phyloP scores from a whole-genome alignment of 1,140 invertebrate genomes.

The Brachionus plicatilis region DNA sequence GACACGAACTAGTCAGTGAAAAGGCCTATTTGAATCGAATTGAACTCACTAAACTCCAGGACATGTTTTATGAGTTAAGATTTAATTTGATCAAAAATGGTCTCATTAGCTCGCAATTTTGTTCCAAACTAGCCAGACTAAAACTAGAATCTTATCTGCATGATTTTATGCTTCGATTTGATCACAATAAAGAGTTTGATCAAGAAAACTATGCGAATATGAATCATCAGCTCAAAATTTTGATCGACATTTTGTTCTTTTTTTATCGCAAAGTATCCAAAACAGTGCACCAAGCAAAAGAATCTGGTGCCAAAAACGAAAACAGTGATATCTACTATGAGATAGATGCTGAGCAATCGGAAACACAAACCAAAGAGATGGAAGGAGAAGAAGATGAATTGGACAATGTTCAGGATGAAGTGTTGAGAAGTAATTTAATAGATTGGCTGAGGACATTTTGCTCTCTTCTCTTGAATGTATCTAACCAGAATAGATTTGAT shows the following conservation, averaged over 20 bases:
- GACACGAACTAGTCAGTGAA: slow-evolving; percentile 23
- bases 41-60: slow-evolving; percentile 14
- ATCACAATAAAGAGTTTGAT: background rate
- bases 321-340: slow-evolving; percentile 15
- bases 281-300: background rate
- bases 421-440: background rate
- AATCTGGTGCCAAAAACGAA: background rate
- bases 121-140: slow-evolving; percentile 27
- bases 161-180: slow-evolving; percentile 24
- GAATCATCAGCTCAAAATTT: slow-evolving; percentile 29
- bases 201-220: background rate
- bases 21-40: slow-evolving; percentile 6
- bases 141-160: slow-evolving; percentile 32
- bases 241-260: slow-evolving; percentile 36
- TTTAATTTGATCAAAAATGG: slow-evolving; percentile 39
- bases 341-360: background rate
- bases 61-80: slow-evolving; percentile 30
- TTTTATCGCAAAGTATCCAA: slow-evolving; percentile 13
- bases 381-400: background rate
- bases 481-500: background rate
- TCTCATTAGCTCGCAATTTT: slow-evolving; percentile 37
- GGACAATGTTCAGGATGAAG: background rate
- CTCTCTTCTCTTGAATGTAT: background rate
- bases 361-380: background rate
- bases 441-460: background rate